Conservation (phyloP, 2,113 vertebrate genomes). For the Chlorodrepanis virens region DNA sequence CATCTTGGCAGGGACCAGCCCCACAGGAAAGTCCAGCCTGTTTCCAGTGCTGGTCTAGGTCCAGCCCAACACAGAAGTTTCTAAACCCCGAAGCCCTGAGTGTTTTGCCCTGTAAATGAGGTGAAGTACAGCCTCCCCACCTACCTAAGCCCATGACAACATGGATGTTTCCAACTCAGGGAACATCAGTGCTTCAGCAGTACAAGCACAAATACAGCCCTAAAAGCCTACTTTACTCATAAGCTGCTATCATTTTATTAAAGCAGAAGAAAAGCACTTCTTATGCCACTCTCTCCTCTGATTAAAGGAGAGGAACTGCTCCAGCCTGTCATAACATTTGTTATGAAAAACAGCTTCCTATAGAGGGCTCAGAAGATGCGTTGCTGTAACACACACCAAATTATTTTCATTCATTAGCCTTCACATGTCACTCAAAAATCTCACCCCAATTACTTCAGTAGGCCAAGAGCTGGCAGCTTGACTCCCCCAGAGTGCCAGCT, state of each 20-base stretch:
- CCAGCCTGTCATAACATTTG: constrained; percentile 42
- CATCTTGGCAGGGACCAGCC: not conserved
- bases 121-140: not conserved
- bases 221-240: constrained; percentile 22
- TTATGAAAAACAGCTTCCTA: constrained; percentile 28
- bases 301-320: constrained; percentile 40
- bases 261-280: constrained; percentile 2
- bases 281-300: constrained; percentile 17
- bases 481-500: not conserved
- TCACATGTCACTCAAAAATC: not conserved
- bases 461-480: not conserved
- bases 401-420: constrained; percentile 23
- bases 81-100: not conserved
- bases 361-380: not conserved
- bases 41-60: not conserved
- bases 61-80: not conserved
- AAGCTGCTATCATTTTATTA: constrained; percentile 12
- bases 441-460: not conserved
- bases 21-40: not conserved
- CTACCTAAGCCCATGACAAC: not conserved
- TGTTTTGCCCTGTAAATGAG: not conserved
- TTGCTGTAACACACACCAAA: not conserved
- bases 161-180: not conserved
- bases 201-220: not conserved
- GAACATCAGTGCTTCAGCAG: not conserved